Evolutionary conservation across 2,797 vertebrate species (phyloP).

Genomic region (Malacoraja senta): DNA sequence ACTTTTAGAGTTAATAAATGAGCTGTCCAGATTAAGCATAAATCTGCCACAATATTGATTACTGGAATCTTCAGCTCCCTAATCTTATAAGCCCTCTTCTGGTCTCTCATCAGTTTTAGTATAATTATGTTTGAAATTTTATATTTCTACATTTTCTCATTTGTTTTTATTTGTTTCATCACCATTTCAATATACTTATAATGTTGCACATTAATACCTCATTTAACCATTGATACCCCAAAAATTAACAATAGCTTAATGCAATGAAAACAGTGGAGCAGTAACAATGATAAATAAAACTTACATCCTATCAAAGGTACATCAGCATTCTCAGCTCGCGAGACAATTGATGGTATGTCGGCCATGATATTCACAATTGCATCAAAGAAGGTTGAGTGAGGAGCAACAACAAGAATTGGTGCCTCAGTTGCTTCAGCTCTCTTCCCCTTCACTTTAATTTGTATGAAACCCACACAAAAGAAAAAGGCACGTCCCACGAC

Average conservation of each 20-base stretch:
- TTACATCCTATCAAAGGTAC: conserved; percentile 84
- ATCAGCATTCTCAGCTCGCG: conserved; percentile 76
- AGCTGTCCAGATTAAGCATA: background rate
- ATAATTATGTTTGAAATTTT: background rate
- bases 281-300: conserved; percentile 46
- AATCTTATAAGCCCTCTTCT: background rate
- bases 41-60: background rate
- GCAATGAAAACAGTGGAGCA: background rate
- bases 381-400: conserved; percentile 91
- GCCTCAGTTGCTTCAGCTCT: conserved; percentile 65
- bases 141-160: background rate
- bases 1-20: background rate
- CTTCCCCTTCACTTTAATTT: conserved; percentile 75
- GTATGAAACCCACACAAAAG: conserved; percentile 77
- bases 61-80: background rate
- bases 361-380: conserved; percentile 76
- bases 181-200: background rate
- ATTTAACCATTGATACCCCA: background rate
- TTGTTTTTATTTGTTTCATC: background rate
- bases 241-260: background rate
- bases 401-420: conserved; percentile 80
- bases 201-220: background rate
- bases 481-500: conserved; percentile 67
- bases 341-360: conserved; percentile 82
- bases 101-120: background rate